phyloP scores from a whole-genome alignment of 92 coral and sea anemone species.

The Micromussa lordhowensis region DNA sequence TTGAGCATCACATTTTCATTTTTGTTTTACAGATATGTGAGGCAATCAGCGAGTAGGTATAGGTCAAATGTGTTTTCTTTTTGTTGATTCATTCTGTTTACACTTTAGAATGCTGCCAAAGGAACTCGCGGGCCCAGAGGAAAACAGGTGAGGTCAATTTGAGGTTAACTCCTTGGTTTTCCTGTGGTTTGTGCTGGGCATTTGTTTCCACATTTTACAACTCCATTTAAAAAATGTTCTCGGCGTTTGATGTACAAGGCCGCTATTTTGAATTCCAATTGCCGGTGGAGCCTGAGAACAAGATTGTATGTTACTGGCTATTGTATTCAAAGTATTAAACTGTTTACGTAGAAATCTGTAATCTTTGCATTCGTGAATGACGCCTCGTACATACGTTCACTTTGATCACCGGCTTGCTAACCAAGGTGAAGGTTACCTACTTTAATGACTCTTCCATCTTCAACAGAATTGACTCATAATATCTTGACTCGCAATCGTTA shows the following conservation, averaged over 20 bases:
- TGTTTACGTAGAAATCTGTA: not conserved
- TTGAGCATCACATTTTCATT: not conserved
- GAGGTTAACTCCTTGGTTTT: not conserved
- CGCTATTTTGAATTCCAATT: not conserved
- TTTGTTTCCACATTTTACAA: not conserved
- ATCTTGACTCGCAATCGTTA: not conserved
- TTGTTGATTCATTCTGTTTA: not conserved
- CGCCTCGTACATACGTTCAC: conserved; percentile 5
- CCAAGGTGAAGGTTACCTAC: conserved; percentile 20
- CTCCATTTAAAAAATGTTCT: not conserved
- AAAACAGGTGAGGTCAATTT: conserved; percentile 14
- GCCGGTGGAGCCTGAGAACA: not conserved
- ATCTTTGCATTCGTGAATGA: not conserved
- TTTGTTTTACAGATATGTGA: not conserved
- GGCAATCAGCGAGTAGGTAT: not conserved
- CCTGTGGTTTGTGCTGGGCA: not conserved
- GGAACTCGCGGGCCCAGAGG: conserved; percentile 79
- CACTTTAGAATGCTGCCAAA: conserved; percentile 13
- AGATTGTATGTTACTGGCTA: too few species aligned
- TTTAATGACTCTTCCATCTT: not conserved
- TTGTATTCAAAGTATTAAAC: not conserved
- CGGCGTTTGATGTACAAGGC: not conserved
- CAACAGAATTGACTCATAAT: too few species aligned
- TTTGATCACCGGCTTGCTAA: not conserved
- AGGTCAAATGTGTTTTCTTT: not conserved